Evolutionary conservation across 2,113 vertebrate species (phyloP).

Genomic region (Silurus meridionalis): DNA sequence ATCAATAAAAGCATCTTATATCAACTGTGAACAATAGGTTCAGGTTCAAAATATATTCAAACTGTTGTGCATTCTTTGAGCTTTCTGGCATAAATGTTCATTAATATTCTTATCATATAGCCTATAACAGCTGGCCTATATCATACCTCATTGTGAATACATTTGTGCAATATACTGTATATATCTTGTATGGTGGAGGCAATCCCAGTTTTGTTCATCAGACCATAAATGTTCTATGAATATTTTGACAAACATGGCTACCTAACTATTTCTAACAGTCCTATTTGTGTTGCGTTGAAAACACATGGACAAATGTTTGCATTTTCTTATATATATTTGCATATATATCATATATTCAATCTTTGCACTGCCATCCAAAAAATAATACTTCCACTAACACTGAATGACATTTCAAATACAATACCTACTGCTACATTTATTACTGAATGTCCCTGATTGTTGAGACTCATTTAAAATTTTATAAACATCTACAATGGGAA

Average conservation of each 20-base stretch:
- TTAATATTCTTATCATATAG: slow-evolving; percentile 14
- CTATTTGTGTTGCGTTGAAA: not conserved
- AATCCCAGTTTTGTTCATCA: not conserved
- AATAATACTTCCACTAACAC: not conserved
- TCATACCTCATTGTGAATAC: not conserved
- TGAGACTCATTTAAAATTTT: not conserved
- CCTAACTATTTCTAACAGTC: not conserved
- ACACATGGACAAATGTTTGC: not conserved
- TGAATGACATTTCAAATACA: not conserved
- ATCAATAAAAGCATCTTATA: not conserved
- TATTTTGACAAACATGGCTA: not conserved
- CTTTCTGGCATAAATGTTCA: slow-evolving; percentile 11
- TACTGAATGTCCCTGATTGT: not conserved
- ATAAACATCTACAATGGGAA: not conserved
- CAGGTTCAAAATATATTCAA: not conserved
- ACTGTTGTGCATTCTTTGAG: not conserved
- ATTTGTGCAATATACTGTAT: not conserved
- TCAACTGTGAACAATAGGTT: not conserved
- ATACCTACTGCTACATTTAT: not conserved
- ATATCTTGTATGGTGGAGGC: not conserved
- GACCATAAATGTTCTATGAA: not conserved
- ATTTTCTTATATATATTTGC: not conserved
- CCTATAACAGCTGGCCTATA: not conserved
- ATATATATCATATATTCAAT: not conserved
- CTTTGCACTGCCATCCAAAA: no score